These are phyloP conservation scores for Tholera decimalis DNA, from an alignment of 2,888 invertebrate species.

Conservation along the genomic window DNA sequence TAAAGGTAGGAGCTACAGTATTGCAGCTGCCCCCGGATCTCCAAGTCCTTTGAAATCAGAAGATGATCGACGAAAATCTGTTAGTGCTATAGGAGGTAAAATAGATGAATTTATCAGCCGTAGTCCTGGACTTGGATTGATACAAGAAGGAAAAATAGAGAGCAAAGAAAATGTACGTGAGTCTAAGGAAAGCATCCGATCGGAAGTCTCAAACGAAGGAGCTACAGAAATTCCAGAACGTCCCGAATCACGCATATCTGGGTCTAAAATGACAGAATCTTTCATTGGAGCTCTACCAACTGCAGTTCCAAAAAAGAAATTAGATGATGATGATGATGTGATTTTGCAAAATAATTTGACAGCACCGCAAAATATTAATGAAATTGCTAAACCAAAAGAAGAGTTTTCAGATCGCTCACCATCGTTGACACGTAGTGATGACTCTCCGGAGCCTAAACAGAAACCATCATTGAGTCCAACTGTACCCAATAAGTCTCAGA, in stretches of 20 bases:
- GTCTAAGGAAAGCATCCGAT: conserved; percentile 85
- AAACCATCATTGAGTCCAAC: conserved; percentile 73
- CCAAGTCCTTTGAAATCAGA: conserved; percentile 85
- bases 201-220: conserved; percentile 80
- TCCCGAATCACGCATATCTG: conserved; percentile 87
- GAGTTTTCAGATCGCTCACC: conserved; percentile 87
- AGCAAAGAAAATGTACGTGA: conserved; percentile 86
- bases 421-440: conserved; percentile 88
- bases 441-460: conserved; percentile 86
- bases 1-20: conserved; percentile 90
- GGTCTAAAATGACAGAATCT: conserved; percentile 89
- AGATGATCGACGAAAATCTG: conserved; percentile 89
- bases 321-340: conserved; percentile 88
- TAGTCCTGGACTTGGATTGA: conserved; percentile 85
- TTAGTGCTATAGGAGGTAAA: conserved; percentile 87
- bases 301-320: conserved; percentile 79
- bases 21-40: conserved; percentile 88
- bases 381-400: conserved; percentile 74
- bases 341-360: conserved; percentile 79
- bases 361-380: conserved; percentile 70
- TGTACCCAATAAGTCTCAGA: conserved; percentile 76
- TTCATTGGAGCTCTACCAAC: conserved; percentile 85
- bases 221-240: conserved; percentile 79
- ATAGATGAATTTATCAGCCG: conserved; percentile 83
- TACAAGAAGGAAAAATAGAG: conserved; percentile 86